These are phyloP conservation scores for Drosophila quadrilineata DNA, from an alignment of 1,140 invertebrate species.

Conservation along the genomic window DNA sequence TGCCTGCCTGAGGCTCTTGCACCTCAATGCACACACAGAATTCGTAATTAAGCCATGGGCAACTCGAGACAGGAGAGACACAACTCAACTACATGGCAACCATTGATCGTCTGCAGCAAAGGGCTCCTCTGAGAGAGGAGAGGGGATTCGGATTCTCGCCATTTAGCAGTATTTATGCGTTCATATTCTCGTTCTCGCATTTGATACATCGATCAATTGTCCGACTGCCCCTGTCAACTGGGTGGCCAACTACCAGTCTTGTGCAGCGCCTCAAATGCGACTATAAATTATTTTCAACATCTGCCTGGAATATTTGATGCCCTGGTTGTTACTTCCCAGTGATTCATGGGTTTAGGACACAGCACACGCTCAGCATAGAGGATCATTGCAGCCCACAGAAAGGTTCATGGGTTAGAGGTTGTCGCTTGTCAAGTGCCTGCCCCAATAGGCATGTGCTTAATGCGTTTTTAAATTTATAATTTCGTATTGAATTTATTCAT, in stretches of 20 bases:
- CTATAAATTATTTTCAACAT: constrained; percentile 65
- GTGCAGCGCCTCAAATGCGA: constrained; percentile 52
- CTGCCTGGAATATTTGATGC: constrained; percentile 59
- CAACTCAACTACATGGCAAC: too few relatives aligned
- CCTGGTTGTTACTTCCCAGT: constrained; percentile 21
- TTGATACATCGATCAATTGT: constrained; percentile 59
- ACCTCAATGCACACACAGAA: constrained; percentile 61
- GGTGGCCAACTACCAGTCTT: constrained; percentile 59
- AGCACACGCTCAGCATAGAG: constrained; percentile 3
- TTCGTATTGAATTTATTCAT: too few relatives aligned
- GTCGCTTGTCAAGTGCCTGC: too few relatives aligned
- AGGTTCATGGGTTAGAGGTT: too few relatives aligned
- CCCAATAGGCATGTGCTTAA: too few relatives aligned
- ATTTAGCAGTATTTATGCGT: constrained; percentile 60
- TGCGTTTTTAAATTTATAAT: too few relatives aligned
- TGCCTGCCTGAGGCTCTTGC: constrained; percentile 30
- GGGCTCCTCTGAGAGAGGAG: constrained; percentile 7
- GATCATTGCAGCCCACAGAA: too few relatives aligned
- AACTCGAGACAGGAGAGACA: constrained; percentile 2
- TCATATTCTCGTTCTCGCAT: constrained; percentile 40
- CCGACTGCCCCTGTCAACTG: constrained; percentile 51
- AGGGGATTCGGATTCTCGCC: constrained; percentile 1
- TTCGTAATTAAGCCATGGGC: constrained; percentile 52
- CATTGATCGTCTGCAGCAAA: not conserved
- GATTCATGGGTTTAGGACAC: constrained; percentile 52